Percentiles rank a stretch among this genome's conserved stretches.
phyloP scores from a whole-genome alignment of 2,888 invertebrate species.

The Troilus luridus region DNA sequence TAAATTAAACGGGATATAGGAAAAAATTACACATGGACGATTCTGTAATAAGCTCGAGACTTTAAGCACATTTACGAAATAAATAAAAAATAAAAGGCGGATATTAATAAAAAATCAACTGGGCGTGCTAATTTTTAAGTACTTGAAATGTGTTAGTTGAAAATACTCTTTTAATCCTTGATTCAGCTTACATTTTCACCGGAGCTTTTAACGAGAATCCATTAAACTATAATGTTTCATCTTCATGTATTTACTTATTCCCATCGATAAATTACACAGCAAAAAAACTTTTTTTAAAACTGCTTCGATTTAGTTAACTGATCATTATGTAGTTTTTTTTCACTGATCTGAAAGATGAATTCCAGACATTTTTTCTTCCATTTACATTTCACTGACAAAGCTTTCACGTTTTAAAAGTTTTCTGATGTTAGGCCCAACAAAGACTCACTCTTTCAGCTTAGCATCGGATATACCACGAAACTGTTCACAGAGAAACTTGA shows the following conservation, averaged over 20 bases:
- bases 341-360: no score
- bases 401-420: no score
- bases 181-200: neutral
- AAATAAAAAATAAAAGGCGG: neutral
- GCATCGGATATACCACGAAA: no score
- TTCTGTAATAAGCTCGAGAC: neutral
- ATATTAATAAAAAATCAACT: neutral
- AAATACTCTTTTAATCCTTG: neutral
- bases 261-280: slow-evolving; percentile 17
- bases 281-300: no score
- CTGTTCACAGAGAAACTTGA: no score
- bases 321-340: no score
- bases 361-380: no score
- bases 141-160: slow-evolving; percentile 5
- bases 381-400: no score
- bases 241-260: neutral
- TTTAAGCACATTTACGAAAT: neutral
- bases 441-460: no score
- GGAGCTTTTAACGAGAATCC: neutral
- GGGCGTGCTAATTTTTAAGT: slow-evolving; percentile 7
- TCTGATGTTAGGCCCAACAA: no score
- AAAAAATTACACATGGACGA: neutral
- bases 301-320: no score
- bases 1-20: neutral
- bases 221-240: neutral